These are phyloP conservation scores for Druon quercuslanigerum DNA, from an alignment of 1,140 invertebrate species.

Conservation along the genomic window DNA sequence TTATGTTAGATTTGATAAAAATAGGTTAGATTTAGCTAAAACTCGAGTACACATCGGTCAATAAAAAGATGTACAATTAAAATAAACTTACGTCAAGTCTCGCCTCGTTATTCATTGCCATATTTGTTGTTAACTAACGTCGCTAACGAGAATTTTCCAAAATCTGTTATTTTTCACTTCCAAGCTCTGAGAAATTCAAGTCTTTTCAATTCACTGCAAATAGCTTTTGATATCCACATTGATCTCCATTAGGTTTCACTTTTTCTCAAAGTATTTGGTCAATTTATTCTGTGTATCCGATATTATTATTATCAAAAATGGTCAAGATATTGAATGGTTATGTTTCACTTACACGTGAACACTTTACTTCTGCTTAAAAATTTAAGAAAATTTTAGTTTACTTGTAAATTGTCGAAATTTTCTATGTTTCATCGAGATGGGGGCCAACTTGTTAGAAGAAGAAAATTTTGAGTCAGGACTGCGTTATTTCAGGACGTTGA, in stretches of 20 bases:
- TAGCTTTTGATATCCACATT: neutral
- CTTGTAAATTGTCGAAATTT: too few relatives aligned
- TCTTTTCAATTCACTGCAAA: neutral
- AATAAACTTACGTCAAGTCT: conserved; percentile 65
- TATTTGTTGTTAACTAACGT: conserved; percentile 26
- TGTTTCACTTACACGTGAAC: conserved; percentile 16
- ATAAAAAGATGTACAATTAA: conserved; percentile 8
- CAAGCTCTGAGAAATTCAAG: neutral
- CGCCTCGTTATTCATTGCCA: conserved; percentile 60
- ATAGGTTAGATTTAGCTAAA: neutral
- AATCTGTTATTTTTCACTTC: neutral
- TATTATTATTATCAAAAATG: neutral
- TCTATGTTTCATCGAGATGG: too few relatives aligned
- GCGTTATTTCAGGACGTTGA: neutral
- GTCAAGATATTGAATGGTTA: neutral
- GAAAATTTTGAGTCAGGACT: too few relatives aligned
- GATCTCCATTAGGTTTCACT: neutral
- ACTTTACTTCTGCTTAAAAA: neutral
- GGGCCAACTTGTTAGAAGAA: too few relatives aligned
- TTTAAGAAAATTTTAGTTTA: neutral
- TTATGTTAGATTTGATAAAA: neutral
- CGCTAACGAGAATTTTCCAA: neutral
- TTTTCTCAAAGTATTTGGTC: neutral
- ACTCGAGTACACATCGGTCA: neutral
- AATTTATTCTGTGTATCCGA: neutral